Base-by-base conservation (phyloP, 2,797 vertebrate species). In the Onychomys arenicola region DNA sequence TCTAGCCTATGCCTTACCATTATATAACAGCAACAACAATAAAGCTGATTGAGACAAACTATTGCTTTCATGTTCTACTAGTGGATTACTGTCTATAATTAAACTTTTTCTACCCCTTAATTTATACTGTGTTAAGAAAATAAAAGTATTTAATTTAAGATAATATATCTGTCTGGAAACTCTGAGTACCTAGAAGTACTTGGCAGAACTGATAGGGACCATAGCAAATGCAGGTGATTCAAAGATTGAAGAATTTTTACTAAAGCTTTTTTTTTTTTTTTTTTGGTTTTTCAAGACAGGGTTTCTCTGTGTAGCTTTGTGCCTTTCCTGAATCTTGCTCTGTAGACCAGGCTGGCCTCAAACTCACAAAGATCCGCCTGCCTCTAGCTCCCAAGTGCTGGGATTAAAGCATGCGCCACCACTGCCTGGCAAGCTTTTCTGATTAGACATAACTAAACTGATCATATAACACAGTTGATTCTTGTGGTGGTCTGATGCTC, bases 351-450 rank as follows among this genome's bases (percentile, higher is more conserved):
- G n/a, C n/a, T n/a, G n/a, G n/a, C n/a, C n/a, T n/a, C n/a, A n/a
- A n/a, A n/a, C n/a, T n/a, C n/a, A n/a, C n/a, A n/a, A n/a, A n/a
- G n/a, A n/a, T n/a, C n/a, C n/a, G n/a, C n/a, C n/a, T n/a, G n/a
- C n/a, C n/a, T n/a, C n/a, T n/a, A n/a, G n/a, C n/a, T n/a, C n/a
- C n/a, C n/a, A n/a, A n/a, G n/a, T n/a, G n/a, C n/a, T n/a, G n/a
- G n/a, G n/a, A n/a, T n/a, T n/a, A n/a, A n/a, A n/a, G n/a, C n/a
- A n/a, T n/a, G n/a, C n/a, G n/a, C n/a, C n/a, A n/a, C n/a, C n/a
- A n/a, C n/a, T n/a, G n/a, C n/a, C n/a, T n/a, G n/a, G n/a, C n/a
- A 90, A 61, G 77, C 23, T 93, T 84, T 96, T 85, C 46, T 91
- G 69, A 96, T 63, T 52, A 43, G 76, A 89, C 7, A 43, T 14